These are phyloP conservation scores for Sprattus sprattus DNA, from an alignment of 2,113 vertebrate species.

Conservation along the genomic window DNA sequence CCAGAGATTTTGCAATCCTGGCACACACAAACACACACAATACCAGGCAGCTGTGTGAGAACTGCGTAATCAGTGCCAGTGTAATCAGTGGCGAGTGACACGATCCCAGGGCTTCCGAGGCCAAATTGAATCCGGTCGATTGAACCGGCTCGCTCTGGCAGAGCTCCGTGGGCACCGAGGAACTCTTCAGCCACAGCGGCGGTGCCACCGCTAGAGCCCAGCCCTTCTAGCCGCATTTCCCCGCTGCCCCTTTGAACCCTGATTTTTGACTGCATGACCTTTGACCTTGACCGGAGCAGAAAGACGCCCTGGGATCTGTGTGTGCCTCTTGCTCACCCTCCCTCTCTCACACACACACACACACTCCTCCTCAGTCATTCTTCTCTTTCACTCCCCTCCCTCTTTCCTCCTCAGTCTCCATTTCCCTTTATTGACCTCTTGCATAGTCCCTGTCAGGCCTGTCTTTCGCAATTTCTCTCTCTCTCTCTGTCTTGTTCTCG, in stretches of 20 bases:
- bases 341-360: too few species aligned
- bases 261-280: not conserved
- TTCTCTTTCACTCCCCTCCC: too few species aligned
- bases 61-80: not conserved
- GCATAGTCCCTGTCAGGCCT: too few species aligned
- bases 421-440: too few species aligned
- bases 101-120: not conserved
- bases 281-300: not conserved
- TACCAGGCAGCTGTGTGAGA: not conserved
- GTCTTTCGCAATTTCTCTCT: not conserved
- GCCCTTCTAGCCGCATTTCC: not conserved
- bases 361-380: not conserved
- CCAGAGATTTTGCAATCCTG: not conserved
- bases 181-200: not conserved
- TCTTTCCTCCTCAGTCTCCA: too few species aligned
- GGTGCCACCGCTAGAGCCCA: not conserved
- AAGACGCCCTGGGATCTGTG: not conserved
- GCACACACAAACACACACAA: not conserved
- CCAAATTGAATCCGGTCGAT: constrained; percentile 3
- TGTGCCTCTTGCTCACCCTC: not conserved
- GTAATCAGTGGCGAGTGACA: not conserved
- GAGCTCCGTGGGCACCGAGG: not conserved
- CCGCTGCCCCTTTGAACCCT: not conserved
- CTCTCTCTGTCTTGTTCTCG: not conserved
- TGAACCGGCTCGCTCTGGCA: not conserved